A percentile compares a stretch with the other conserved stretches of the same genome.
Evolutionary conservation across 2,888 invertebrate species (phyloP).

Genomic region (Rhamnusium bicolor): DNA sequence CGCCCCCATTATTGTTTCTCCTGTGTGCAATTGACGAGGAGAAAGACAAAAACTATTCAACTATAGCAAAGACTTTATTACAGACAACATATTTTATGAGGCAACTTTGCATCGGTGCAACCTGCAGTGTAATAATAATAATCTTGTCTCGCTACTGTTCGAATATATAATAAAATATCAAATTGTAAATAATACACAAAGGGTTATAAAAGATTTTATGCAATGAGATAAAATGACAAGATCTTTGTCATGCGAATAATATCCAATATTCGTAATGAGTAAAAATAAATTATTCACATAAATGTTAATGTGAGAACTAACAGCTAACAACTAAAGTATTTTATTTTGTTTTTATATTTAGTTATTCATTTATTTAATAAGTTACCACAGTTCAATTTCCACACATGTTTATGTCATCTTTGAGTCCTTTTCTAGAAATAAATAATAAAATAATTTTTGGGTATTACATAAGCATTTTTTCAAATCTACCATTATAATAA

Average conservation of each 20-base stretch:
- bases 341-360: too few species aligned
- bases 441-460: too few species aligned
- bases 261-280: too few species aligned
- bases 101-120: constrained; percentile 18
- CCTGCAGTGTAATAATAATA: constrained; percentile 17
- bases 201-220: background rate
- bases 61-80: constrained; percentile 21
- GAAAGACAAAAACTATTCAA: constrained; percentile 22
- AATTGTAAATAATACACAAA: background rate
- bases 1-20: constrained; percentile 28
- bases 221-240: background rate
- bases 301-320: too few species aligned
- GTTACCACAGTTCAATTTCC: too few species aligned
- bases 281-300: too few species aligned
- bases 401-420: too few species aligned
- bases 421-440: too few species aligned
- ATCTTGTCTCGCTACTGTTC: constrained; percentile 14
- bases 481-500: too few species aligned
- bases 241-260: background rate
- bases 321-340: too few species aligned
- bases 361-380: too few species aligned
- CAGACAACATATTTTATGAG: constrained; percentile 30
- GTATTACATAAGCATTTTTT: too few species aligned
- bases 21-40: constrained; percentile 11
- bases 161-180: background rate